Conservation (phyloP, 2,888 invertebrate species). For the Apodemia mormo region DNA sequence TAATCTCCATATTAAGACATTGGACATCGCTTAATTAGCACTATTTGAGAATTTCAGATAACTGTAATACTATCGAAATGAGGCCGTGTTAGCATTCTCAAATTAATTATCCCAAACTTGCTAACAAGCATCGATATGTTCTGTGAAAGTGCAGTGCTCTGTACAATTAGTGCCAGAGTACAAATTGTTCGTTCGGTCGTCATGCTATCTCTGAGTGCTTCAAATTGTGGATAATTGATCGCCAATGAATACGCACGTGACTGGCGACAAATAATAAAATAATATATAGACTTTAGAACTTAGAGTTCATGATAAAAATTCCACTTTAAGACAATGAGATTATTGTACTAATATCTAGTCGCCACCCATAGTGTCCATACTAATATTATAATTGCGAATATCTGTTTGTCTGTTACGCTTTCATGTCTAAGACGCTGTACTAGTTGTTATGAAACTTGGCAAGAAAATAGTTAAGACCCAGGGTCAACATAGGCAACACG, state of each 20-base stretch:
- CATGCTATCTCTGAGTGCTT: slow-evolving; percentile 64
- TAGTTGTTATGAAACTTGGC: no score
- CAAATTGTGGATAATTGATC: slow-evolving; percentile 75
- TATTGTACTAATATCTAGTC: no score
- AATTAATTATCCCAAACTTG: slow-evolving; percentile 55
- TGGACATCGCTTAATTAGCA: background rate
- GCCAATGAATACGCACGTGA: slow-evolving; percentile 61
- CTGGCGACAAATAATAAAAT: slow-evolving; percentile 35
- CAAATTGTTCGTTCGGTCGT: slow-evolving; percentile 57
- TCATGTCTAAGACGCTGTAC: no score
- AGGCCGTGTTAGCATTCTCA: slow-evolving; percentile 42
- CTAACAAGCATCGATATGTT: slow-evolving; percentile 44
- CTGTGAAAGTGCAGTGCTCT: slow-evolving; percentile 61
- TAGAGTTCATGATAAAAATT: background rate
- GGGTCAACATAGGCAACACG: no score
- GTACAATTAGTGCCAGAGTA: slow-evolving; percentile 65
- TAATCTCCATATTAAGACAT: background rate
- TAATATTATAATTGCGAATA: no score
- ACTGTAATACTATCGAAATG: slow-evolving; percentile 22
- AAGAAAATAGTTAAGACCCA: no score
- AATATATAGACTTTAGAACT: slow-evolving; percentile 33
- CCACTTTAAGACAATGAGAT: no score
- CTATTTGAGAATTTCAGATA: slow-evolving; percentile 1
- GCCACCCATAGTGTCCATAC: no score
- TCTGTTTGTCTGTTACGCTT: no score